Conservation (phyloP, 2,888 invertebrate genomes). For the Eremobia ochroleuca region DNA sequence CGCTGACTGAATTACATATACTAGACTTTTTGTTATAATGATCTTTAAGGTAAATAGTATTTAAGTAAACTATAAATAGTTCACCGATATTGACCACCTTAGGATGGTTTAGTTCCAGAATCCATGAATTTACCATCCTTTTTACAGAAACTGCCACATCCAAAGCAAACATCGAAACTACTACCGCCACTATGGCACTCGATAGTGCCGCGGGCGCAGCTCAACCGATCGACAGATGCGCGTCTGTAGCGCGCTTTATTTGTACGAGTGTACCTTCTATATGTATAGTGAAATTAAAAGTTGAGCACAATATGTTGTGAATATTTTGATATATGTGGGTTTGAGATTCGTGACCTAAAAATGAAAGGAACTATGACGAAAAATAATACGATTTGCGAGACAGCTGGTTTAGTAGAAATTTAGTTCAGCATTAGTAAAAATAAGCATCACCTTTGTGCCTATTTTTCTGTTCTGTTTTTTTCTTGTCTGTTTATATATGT, state of each 20-base stretch:
- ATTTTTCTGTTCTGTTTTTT: too few species aligned
- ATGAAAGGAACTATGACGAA: not conserved
- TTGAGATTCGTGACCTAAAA: not conserved
- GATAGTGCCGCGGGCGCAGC: constrained; percentile 66
- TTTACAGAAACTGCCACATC: constrained; percentile 35
- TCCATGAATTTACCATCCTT: not conserved
- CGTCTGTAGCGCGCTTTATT: constrained; percentile 50
- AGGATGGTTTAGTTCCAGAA: not conserved
- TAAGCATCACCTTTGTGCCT: too few species aligned
- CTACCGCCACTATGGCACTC: constrained; percentile 1
- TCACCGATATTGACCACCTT: not conserved
- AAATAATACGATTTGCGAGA: not conserved
- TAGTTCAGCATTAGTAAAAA: not conserved
- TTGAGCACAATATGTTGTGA: constrained; percentile 61
- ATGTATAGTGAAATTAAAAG: constrained; percentile 66
- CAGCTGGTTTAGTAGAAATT: not conserved
- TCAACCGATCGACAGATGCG: constrained; percentile 65
- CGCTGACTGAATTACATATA: too few species aligned
- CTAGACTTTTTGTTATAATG: too few species aligned
- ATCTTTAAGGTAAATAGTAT: too few species aligned
- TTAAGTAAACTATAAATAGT: too few species aligned
- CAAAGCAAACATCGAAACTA: not conserved
- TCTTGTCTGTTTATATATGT: too few species aligned
- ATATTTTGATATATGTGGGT: constrained; percentile 6
- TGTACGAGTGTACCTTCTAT: constrained; percentile 62